A percentile compares a stretch with the other conserved stretches of the same genome.
Conservation (phyloP, 2,888 invertebrate genomes). For the Nephrocerus scutellatus region DNA sequence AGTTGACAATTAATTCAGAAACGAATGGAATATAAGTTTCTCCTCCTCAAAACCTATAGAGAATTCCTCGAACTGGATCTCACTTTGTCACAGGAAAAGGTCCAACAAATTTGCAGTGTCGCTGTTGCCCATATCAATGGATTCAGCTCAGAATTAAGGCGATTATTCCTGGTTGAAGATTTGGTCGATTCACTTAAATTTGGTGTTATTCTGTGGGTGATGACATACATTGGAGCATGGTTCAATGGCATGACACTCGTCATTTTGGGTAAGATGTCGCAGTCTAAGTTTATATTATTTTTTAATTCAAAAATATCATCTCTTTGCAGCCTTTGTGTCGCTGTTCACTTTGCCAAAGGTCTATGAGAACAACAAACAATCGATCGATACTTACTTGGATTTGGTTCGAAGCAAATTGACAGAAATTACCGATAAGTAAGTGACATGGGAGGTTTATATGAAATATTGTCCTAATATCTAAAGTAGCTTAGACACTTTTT, state of each 20-base stretch:
- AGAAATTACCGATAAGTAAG: constrained; percentile 84
- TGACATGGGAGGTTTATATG: too few relatives aligned
- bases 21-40: background rate
- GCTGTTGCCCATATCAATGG: constrained; percentile 84
- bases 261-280: constrained; percentile 66
- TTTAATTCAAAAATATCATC: background rate
- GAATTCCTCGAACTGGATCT: constrained; percentile 82
- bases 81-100: constrained; percentile 82
- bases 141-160: constrained; percentile 72
- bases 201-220: constrained; percentile 87
- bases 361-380: constrained; percentile 89
- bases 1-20: too few relatives aligned
- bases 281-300: constrained; percentile 9
- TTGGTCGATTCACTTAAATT: constrained; percentile 94
- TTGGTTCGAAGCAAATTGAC: constrained; percentile 80
- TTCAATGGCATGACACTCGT: constrained; percentile 99
- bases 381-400: constrained; percentile 86
- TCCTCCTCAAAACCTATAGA: constrained; percentile 47
- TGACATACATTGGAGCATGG: constrained; percentile 97
- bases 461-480: too few relatives aligned
- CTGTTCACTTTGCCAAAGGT: constrained; percentile 94
- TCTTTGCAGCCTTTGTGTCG: constrained; percentile 73
- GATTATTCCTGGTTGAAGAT: constrained; percentile 94
- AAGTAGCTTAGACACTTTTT: too few relatives aligned
- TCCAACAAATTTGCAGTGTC: constrained; percentile 78